Conservation (phyloP, 2,797 vertebrate genomes). For the Enteromius thamalakanensis region DNA sequence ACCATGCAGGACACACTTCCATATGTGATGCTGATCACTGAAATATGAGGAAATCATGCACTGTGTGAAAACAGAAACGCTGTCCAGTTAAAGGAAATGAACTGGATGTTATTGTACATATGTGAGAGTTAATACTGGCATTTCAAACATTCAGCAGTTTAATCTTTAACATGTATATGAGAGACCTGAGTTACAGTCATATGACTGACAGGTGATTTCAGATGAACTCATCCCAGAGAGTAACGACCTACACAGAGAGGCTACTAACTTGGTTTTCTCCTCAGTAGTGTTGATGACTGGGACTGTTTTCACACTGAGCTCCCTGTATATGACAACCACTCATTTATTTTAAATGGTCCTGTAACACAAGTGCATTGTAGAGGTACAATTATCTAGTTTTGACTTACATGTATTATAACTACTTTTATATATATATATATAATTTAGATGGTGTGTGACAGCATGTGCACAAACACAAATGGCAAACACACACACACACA, state of each 20-base stretch:
- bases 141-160: constrained; percentile 28
- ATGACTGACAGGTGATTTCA: constrained; percentile 48
- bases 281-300: not conserved
- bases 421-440: not conserved
- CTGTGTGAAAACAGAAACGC: not conserved
- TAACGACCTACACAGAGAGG: not conserved
- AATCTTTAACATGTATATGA: constrained; percentile 46
- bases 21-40: not conserved
- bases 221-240: constrained; percentile 3
- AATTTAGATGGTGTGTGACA: not conserved
- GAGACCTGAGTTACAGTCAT: constrained; percentile 41
- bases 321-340: too few relatives aligned
- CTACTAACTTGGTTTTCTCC: not conserved
- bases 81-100: not conserved
- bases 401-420: not conserved
- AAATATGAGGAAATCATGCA: not conserved
- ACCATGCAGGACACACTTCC: not conserved
- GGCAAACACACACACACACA: constrained; percentile 18
- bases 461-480: constrained; percentile 14
- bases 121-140: not conserved
- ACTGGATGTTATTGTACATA: not conserved
- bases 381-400: not conserved
- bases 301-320: not conserved
- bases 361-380: not conserved
- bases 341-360: not conserved